Evolutionary conservation across 2,113 vertebrate genomes (phyloP), one percentile per base, ranked within the genome.

Genomic region (Brachyistius frenatus): DNA sequence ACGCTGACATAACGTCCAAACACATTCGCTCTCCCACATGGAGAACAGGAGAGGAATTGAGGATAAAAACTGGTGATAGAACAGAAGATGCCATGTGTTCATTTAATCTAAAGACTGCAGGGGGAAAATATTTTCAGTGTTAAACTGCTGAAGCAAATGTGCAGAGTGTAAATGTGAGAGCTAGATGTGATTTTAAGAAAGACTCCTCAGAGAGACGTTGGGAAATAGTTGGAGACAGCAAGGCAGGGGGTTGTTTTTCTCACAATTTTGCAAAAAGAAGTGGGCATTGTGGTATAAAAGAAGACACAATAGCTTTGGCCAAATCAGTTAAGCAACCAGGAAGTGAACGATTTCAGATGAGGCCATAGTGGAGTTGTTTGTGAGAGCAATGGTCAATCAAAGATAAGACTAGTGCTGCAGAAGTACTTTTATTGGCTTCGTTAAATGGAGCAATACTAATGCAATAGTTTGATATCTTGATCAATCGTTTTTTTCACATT

Each of bases 1-100:
- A 53, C 54, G 33, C 80, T 50, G 80, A 83, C 81, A 64, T 66
- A 52, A 69, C 44, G 14, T 75, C 49, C 69, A 82, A 86, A 77
- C 75, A 77, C 6, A 8, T 67, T 78, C 37, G 6, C 69, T 66
- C 37, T 66, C 53, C 53, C 86, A n/a, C 31, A 63, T 7, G 49
- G 49, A 55, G 68, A 78, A 85, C 70, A 86, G 76, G 33, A 80
- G 63, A 58, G 66, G 54, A 76, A 84, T 73, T 86, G 68, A 80
- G 41, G 74, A 76, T 23, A 47, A 47, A 73, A 66, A 47, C 5
- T 32, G 62, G 64, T 57, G n/a, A 72, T 66, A 73, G 50, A 80
- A 80, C 16, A 77, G 55, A 73, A 46, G 60, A 31, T 63, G 30
- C 64, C 73, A 66, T 75, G 61, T 72, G 46, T 44, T 78, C 55